These are phyloP conservation scores for Maconellicoccus hirsutus DNA, from an alignment of 1,140 invertebrate species.

Conservation along the genomic window DNA sequence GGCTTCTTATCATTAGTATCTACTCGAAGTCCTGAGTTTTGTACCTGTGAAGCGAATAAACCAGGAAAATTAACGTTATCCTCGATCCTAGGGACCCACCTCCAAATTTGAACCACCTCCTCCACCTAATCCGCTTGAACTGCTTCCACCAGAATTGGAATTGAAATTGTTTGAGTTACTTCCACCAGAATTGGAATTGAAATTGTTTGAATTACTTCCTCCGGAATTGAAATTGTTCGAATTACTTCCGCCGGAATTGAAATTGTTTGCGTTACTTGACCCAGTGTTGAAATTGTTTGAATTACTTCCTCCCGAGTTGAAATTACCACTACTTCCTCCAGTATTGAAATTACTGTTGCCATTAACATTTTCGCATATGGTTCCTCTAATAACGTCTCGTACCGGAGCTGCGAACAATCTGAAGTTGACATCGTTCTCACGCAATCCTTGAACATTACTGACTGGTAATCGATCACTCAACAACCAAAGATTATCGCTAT, in stretches of 20 bases:
- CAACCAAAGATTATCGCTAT: slow-evolving; percentile 56
- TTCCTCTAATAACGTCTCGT: slow-evolving; percentile 51
- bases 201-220: not conserved
- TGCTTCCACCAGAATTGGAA: not conserved
- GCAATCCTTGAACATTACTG: slow-evolving; percentile 53
- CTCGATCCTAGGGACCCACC: no score
- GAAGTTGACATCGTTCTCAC: slow-evolving; percentile 55
- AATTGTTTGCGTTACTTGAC: not conserved
- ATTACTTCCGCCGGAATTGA: not conserved
- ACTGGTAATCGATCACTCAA: slow-evolving; percentile 55
- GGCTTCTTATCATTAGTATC: no score
- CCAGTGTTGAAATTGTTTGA: not conserved
- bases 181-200: not conserved
- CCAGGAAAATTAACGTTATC: no score
- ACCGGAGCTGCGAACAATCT: slow-evolving; percentile 53
- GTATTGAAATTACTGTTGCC: not conserved
- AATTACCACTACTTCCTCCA: slow-evolving; percentile 1
- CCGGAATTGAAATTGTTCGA: not conserved
- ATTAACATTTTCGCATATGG: slow-evolving; percentile 41
- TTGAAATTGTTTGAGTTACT: not conserved
- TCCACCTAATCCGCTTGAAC: not conserved
- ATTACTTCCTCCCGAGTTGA: not conserved
- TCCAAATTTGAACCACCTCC: no score
- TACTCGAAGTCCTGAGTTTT: no score
- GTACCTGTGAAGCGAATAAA: no score